Conservation (phyloP, 2,113 vertebrate genomes). For the Alouatta palliata region DNA sequence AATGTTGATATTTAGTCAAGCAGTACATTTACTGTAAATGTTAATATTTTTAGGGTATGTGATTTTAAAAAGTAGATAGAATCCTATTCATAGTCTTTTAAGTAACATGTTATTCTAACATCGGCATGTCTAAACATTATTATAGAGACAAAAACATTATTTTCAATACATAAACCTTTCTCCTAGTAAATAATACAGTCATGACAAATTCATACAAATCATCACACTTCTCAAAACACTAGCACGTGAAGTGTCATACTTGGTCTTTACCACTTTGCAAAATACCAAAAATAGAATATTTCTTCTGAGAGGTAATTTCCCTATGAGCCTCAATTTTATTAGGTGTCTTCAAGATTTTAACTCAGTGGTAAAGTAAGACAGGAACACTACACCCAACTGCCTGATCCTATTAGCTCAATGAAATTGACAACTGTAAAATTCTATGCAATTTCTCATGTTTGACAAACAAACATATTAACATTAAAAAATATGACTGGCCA, state of each 20-base stretch:
- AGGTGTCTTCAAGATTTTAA: slow-evolving; percentile 48
- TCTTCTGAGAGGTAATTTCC: neutral
- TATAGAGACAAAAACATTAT: slow-evolving; percentile 47
- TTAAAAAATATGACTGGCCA: neutral
- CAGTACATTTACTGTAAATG: slow-evolving; percentile 67
- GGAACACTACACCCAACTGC: neutral
- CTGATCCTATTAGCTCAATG: neutral
- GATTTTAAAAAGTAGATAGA: slow-evolving; percentile 34
- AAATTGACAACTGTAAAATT: neutral
- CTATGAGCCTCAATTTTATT: neutral
- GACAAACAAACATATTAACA: slow-evolving; percentile 15
- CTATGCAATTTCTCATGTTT: slow-evolving; percentile 2
- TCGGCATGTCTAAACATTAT: slow-evolving; percentile 45
- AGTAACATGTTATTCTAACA: slow-evolving; percentile 42
- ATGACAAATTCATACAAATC: slow-evolving; percentile 38
- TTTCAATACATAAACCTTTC: neutral
- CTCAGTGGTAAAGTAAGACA: neutral
- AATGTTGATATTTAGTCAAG: slow-evolving; percentile 76
- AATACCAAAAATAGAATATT: slow-evolving; percentile 14
- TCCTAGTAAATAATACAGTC: neutral
- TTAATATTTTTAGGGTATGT: slow-evolving; percentile 65
- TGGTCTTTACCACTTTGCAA: neutral
- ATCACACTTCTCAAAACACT: slow-evolving; percentile 9
- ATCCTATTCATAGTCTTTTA: neutral
- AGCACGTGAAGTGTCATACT: neutral